Evolutionary conservation across 2,113 vertebrate species (phyloP), one percentile per base, ranked within the genome.

Genomic region (Hassar affinis): DNA sequence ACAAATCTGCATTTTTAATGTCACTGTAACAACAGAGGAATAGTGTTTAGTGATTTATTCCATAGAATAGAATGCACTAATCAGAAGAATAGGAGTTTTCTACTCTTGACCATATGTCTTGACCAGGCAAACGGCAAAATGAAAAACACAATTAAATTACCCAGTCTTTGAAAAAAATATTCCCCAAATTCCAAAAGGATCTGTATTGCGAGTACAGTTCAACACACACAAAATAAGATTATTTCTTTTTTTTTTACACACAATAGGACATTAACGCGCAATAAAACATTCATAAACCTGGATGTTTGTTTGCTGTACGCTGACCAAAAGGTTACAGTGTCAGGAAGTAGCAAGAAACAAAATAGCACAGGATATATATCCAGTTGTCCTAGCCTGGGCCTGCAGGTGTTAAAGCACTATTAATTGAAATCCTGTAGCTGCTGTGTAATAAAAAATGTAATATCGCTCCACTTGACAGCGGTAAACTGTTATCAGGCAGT

Each of bases 401-500:
- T 45, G 20, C 22, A n/a, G 38, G 68, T 71, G 68, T 49, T 17
- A 45, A 49, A 45, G 45, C 25, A 4, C 69, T 4, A 20, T 74
- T 52, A 75, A 75, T 75, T 75, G 45, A 52, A 75, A 75, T n/a
- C 14, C 17, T 49, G 42, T 72, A 49, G n/a, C 69, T 72, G 15
- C 69, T 3, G 25, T 7, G 14, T 49, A 49, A 47, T 72, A 47
- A 47, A 71, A 69, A 47, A 71, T n/a, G 49, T 18, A 47, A 49
- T 49, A 14, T 49, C 25, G 42, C 38, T 49, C 69, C 25, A 49
- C 27, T 49, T 71, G 68, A 71, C 68, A 47, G 68, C 14, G 45
- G 68, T 22, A 71, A 71, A 47, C n/a, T 47, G 69, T 49, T 72
- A 45, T 15, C 25, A 27, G 22, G 69, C 69, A 72, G 49, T 74